phyloP scores from a whole-genome alignment of 2,797 vertebrate genomes.

The Sebastes minor region DNA sequence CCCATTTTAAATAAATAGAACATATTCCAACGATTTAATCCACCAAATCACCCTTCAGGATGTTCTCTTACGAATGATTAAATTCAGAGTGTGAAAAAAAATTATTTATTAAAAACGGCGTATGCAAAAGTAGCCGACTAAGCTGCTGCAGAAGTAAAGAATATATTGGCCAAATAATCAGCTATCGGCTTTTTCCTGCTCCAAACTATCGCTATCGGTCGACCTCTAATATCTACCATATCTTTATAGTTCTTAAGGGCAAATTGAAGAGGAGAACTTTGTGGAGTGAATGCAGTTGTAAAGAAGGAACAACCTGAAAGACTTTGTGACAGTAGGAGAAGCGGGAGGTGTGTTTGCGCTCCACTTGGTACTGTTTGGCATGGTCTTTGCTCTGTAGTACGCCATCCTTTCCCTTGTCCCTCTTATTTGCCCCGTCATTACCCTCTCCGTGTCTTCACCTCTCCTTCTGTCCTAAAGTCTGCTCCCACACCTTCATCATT shows the following conservation, averaged over 20 bases:
- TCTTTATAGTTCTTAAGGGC: constrained; percentile 6
- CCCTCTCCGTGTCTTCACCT: constrained; percentile 8
- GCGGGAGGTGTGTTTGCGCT: constrained; percentile 46
- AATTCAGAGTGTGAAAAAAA: too few species aligned
- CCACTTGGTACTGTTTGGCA: constrained; percentile 55
- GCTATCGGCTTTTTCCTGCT: too few species aligned
- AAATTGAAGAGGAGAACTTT: constrained; percentile 18
- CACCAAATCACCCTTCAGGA: too few species aligned
- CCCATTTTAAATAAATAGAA: too few species aligned
- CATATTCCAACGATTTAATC: too few species aligned
- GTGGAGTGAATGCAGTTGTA: constrained; percentile 33
- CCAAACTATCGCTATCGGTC: too few species aligned
- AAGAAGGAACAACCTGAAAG: constrained; percentile 43
- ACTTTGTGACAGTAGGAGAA: constrained; percentile 57
- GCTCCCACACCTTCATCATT: constrained; percentile 54
- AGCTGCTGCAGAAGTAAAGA: too few species aligned
- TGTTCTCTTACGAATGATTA: too few species aligned
- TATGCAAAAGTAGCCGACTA: too few species aligned
- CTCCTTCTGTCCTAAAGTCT: constrained; percentile 57
- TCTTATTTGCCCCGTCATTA: neutral
- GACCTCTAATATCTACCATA: neutral
- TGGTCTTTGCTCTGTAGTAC: constrained; percentile 44
- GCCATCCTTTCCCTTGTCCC: constrained; percentile 29
- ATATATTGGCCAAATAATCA: too few species aligned
- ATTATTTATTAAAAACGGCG: too few species aligned